phyloP scores from a whole-genome alignment of 1,140 invertebrate genomes.

The Drosophila tristis region DNA sequence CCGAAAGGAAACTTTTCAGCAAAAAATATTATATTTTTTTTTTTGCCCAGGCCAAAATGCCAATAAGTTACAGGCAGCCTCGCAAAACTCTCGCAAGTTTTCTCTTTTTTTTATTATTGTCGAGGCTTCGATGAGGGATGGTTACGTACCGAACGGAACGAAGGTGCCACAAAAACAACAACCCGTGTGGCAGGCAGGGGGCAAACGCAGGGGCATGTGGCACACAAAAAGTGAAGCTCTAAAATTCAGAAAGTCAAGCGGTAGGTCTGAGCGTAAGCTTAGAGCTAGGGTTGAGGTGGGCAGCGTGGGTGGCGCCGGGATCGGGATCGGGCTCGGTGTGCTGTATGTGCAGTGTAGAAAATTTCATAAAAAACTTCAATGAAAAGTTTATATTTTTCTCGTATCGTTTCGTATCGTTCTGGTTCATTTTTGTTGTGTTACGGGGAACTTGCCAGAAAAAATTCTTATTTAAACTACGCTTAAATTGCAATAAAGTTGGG shows the following conservation, averaged over 20 bases:
- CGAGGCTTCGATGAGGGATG: conserved; percentile 37
- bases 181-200: conserved; percentile 11
- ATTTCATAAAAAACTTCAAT: conserved; percentile 79
- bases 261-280: conserved; percentile 1
- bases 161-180: conserved; percentile 42
- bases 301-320: too few relatives aligned
- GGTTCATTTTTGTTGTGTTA: conserved; percentile 28
- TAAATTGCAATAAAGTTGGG: conserved; percentile 71
- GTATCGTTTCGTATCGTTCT: conserved; percentile 4
- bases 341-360: conserved; percentile 44
- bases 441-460: conserved; percentile 61
- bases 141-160: not conserved
- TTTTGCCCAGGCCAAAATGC: conserved; percentile 60
- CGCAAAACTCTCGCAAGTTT: conserved; percentile 33
- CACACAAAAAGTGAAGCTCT: conserved; percentile 26
- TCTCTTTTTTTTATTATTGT: conserved; percentile 1
- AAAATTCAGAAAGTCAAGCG: conserved; percentile 62
- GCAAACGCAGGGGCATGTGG: conserved; percentile 23
- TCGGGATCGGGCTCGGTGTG: too few relatives aligned
- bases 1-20: conserved; percentile 50
- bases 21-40: conserved; percentile 52
- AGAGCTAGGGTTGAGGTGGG: too few relatives aligned
- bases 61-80: conserved; percentile 62
- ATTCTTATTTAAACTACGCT: conserved; percentile 80
- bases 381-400: conserved; percentile 54